These are phyloP conservation scores for Echinops telfairi DNA, from an alignment of 2,113 vertebrate genomes.

Conservation along the genomic window DNA sequence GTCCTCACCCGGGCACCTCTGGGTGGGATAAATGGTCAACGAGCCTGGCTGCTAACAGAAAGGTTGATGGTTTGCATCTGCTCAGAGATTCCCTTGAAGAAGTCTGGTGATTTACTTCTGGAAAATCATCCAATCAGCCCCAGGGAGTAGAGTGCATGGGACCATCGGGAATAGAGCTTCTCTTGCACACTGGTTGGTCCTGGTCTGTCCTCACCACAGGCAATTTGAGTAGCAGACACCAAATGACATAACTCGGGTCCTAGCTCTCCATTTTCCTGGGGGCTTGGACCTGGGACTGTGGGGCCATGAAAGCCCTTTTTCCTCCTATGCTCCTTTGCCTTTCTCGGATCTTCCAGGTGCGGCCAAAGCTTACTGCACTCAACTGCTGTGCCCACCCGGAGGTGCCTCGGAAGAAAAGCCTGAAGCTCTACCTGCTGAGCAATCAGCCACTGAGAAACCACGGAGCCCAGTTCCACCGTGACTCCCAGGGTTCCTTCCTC, in stretches of 20 bases:
- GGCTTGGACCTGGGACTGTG: accelerated
- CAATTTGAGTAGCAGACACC: background rate
- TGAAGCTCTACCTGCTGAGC: background rate
- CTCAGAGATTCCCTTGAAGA: too few relatives aligned
- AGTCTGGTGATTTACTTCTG: too few relatives aligned
- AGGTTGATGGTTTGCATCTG: too few relatives aligned
- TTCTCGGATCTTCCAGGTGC: background rate
- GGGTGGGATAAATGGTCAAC: too few relatives aligned
- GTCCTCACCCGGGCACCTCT: too few relatives aligned
- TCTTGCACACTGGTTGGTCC: background rate
- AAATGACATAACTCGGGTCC: background rate
- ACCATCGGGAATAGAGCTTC: background rate
- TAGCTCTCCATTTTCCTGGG: background rate
- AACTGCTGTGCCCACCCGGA: background rate
- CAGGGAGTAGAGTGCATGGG: too few relatives aligned
- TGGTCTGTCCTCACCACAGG: background rate
- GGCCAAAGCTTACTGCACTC: background rate
- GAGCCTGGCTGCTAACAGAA: too few relatives aligned
- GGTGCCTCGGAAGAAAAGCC: background rate
- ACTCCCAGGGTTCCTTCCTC: background rate
- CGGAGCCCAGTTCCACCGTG: background rate
- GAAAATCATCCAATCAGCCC: too few relatives aligned
- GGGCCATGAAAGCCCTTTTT: background rate
- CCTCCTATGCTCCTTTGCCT: background rate
- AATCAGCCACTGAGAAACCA: background rate